Evolutionary conservation across 2,797 vertebrate species (phyloP), one percentile per base, ranked within the genome.

Genomic region (Hoplostethus mediterraneus): DNA sequence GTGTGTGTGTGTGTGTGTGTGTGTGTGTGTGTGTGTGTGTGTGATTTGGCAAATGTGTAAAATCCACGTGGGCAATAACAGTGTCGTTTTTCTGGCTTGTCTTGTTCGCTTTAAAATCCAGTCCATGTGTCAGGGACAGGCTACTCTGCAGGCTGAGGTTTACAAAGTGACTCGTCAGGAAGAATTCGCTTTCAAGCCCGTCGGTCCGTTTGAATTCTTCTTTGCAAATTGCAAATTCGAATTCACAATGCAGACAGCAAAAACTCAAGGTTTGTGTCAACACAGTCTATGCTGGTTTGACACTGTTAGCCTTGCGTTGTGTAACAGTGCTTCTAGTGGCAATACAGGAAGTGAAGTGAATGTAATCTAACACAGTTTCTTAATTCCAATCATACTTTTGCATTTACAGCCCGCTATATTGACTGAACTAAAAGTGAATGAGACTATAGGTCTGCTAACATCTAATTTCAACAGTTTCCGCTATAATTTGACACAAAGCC

Each of bases 381-480:
- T 36, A 36, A 40, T 33, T 45, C 3, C 51, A 67, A 25, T 16
- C 21, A 14, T 7, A 30, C n/a, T 55, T 44, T 21, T 21, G 44
- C 12, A 59, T 30, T 2, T 31, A 0, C 13, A 1, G 14, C 17
- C 11, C 2, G 44, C n/a, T 59, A 2, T 63, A 14, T 38, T 59
- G 67, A 58, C 56, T 45, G 11, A 51, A 25, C 0, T 42, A 7
- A 63, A 49, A 56, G 16, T 14, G 47, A 54, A 71, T 25, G 38
- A 40, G 38, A 40, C 10, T 8, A 40, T 21, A 21, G 7, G 2
- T 31, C 16, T 45, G 38, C 38, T 40, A 63, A 60, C 13, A 52
- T 44, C 21, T 61, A 1, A 5, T 52, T 3, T 47, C 45, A 5
- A 14, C 45, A 16, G 17, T 51, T 58, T 59, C 25, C 42, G 63